Evolutionary conservation across 2,113 vertebrate genomes (phyloP).

Genomic region (Rhadina sibilatrix): DNA sequence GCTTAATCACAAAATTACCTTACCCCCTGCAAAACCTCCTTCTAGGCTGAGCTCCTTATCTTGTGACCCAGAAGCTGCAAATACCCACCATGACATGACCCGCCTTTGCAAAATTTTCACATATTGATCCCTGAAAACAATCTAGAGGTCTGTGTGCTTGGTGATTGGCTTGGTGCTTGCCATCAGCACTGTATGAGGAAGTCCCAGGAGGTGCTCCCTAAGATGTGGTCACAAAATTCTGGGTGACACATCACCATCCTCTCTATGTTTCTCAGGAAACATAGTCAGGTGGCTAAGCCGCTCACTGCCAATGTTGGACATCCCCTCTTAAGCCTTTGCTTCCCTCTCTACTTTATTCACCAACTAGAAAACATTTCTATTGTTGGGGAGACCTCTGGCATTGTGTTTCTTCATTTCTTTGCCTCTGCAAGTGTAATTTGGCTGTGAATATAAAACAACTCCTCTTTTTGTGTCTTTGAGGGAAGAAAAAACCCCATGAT

Average conservation of each 20-base stretch:
- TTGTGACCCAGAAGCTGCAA: not conserved
- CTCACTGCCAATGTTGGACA: not conserved
- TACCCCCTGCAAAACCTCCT: not conserved
- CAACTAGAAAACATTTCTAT: not conserved
- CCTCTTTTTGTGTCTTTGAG: not conserved
- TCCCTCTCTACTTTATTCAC: not conserved
- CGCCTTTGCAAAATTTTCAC: not conserved
- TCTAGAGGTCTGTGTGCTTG: not conserved
- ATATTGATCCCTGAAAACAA: not conserved
- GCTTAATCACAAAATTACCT: conserved; percentile 37
- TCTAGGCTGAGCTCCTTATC: conserved; percentile 39
- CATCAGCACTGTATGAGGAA: not conserved
- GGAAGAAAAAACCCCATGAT: not conserved
- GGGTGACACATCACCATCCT: not conserved
- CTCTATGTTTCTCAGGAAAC: fast-evolving
- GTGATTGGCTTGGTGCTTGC: not conserved
- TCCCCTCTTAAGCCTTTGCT: not conserved
- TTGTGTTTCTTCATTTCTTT: not conserved
- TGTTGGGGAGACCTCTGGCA: not conserved
- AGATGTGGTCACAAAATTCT: not conserved
- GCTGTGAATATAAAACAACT: not conserved
- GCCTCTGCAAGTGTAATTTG: not conserved
- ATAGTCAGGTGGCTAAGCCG: fast-evolving
- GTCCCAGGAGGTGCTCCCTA: not conserved
- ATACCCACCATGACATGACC: not conserved